Evolutionary conservation across 1,140 invertebrate species (phyloP).

Genomic region (Drosophila paulistorum): DNA sequence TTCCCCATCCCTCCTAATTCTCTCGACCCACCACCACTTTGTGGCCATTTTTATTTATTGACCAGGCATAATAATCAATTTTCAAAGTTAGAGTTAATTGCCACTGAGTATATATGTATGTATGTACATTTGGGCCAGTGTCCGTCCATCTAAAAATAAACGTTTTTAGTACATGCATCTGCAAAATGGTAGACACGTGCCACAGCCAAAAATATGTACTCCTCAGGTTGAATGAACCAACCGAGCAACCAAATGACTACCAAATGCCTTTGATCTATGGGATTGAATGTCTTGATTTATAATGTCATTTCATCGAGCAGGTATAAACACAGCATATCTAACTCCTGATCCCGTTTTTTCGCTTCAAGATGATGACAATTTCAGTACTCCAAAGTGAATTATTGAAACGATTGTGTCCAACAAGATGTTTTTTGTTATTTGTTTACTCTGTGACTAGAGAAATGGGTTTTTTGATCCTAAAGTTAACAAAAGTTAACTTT

Average conservation of each 20-base stretch:
- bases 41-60: conserved; percentile 19
- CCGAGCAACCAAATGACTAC: neutral
- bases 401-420: neutral
- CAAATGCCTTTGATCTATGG: conserved; percentile 35
- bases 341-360: neutral
- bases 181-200: conserved; percentile 29
- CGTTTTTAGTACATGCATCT: neutral
- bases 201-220: neutral
- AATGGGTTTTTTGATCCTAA: neutral
- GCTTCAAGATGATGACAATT: neutral
- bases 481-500: neutral
- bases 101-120: neutral
- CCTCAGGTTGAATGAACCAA: conserved; percentile 35
- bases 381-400: neutral
- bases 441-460: neutral
- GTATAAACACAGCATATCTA: neutral
- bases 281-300: conserved; percentile 34
- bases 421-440: neutral
- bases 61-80: conserved; percentile 35
- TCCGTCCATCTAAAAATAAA: conserved; percentile 26
- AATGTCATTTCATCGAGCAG: conserved; percentile 2
- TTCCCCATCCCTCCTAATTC: neutral
- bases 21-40: no score
- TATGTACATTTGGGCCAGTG: neutral
- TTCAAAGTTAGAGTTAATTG: conserved; percentile 36